Percentiles rank a stretch among this genome's conserved stretches.
These are phyloP conservation scores for Platichthys stellatus DNA, from an alignment of 2,113 vertebrate genomes.

Conservation along the genomic window DNA sequence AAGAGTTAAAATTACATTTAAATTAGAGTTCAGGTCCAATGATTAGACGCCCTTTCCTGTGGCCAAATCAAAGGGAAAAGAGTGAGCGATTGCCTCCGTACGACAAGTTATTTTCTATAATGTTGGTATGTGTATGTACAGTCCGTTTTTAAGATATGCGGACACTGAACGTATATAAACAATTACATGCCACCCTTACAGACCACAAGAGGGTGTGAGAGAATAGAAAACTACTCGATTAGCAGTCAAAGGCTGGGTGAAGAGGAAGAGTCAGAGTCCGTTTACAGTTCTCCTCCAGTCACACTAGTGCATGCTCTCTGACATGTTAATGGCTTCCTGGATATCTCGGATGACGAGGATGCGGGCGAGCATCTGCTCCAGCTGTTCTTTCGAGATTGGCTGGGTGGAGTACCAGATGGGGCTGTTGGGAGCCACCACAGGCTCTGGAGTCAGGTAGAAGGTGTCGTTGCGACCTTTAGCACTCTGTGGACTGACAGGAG, in stretches of 20 bases:
- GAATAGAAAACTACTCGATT: conserved; percentile 57
- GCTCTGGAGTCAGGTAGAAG: conserved; percentile 99
- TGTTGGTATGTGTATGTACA: conserved; percentile 63
- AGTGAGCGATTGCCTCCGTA: conserved; percentile 33
- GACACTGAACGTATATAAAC: conserved; percentile 57
- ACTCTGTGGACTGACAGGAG: conserved; percentile 91
- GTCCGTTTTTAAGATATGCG: conserved; percentile 44
- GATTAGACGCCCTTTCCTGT: conserved; percentile 67
- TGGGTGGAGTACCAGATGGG: conserved; percentile 99
- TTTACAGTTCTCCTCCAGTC: conserved; percentile 59
- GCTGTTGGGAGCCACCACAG: conserved; percentile 98
- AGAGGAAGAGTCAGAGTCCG: conserved; percentile 49
- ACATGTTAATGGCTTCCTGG: conserved; percentile 93
- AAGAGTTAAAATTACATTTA: conserved; percentile 69
- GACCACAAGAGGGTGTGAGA: conserved; percentile 49
- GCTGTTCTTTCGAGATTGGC: conserved; percentile 95
- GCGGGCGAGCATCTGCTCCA: conserved; percentile 98
- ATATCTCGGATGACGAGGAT: conserved; percentile 98
- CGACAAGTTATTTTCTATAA: conserved; percentile 40
- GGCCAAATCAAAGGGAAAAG: conserved; percentile 53
- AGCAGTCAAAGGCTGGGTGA: conserved; percentile 64
- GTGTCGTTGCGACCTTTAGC: conserved; percentile 99
- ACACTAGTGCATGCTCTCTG: conserved; percentile 88
- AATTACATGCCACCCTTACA: conserved; percentile 65
- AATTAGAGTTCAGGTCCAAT: conserved; percentile 72